Percentiles rank a stretch among this genome's conserved stretches.
Evolutionary conservation across 2,113 vertebrate species (phyloP).

Genomic region (Delphinapterus leucas): DNA sequence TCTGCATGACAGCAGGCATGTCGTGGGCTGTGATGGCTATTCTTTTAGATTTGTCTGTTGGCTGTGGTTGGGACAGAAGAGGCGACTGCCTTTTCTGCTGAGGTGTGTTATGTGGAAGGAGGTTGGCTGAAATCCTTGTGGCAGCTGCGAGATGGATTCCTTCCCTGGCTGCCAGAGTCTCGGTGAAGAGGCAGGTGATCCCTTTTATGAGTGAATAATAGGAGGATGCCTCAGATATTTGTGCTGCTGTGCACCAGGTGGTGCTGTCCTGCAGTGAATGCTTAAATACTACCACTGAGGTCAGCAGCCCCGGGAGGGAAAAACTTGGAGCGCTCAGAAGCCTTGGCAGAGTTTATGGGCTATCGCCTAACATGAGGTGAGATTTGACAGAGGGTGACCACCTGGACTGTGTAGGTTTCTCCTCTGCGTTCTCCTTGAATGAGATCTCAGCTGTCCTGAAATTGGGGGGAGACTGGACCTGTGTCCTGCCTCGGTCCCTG

Average conservation of each 20-base stretch:
- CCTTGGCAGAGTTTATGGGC: not conserved
- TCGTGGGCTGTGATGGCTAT: not conserved
- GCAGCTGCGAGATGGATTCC: conserved; percentile 9
- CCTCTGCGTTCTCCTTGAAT: not conserved
- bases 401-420: not conserved
- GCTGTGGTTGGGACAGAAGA: not conserved
- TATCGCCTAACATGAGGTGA: not conserved
- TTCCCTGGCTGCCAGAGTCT: not conserved
- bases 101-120: not conserved
- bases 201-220: not conserved
- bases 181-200: not conserved
- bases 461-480: not conserved
- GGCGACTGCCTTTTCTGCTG: not conserved
- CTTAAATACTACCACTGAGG: not conserved
- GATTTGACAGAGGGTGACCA: not conserved
- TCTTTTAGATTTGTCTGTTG: not conserved
- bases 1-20: not conserved
- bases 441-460: not conserved
- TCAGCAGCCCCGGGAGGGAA: not conserved
- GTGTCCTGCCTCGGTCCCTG: not conserved
- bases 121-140: not conserved
- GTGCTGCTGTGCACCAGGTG: conserved; percentile 28
- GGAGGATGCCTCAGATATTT: not conserved
- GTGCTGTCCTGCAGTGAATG: conserved; percentile 30
- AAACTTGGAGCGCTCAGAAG: not conserved